Conservation (phyloP, 2,888 invertebrate genomes). For the Ormyrus nitidulus region DNA sequence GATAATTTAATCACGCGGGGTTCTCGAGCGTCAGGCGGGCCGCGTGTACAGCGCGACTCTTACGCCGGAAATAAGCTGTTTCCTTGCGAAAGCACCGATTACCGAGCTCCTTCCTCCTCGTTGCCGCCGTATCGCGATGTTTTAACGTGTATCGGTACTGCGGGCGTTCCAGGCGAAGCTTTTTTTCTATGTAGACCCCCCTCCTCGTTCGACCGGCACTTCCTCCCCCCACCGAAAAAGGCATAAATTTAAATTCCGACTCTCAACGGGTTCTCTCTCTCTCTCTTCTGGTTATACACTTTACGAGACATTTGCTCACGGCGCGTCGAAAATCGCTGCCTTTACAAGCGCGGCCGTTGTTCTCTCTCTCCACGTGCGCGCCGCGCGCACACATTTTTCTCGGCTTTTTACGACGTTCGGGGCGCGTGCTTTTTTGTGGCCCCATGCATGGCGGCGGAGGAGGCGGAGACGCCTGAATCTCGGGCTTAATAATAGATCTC, state of each 20-base stretch:
- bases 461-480: neutral
- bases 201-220: too few species aligned
- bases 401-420: slow-evolving; percentile 8
- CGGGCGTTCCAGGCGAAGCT: too few species aligned
- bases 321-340: neutral
- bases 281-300: neutral
- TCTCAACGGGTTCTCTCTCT: neutral
- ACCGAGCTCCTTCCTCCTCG: neutral
- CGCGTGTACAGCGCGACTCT: slow-evolving; percentile 32
- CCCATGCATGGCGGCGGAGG: slow-evolving; percentile 13
- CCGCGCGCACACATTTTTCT: slow-evolving; percentile 8
- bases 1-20: too few species aligned
- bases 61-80: neutral
- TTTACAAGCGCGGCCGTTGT: too few species aligned
- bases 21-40: too few species aligned
- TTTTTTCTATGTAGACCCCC: too few species aligned
- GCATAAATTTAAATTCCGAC: too few species aligned
- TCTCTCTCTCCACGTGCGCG: too few species aligned
- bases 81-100: neutral
- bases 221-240: too few species aligned
- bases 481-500: slow-evolving; percentile 49
- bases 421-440: slow-evolving; percentile 13
- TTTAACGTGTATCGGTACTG: too few species aligned
- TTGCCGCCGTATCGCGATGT: neutral
- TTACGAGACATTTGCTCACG: slow-evolving; percentile 15